A percentile compares a stretch with the other conserved stretches of the same genome.
Evolutionary conservation across 2,888 invertebrate genomes (phyloP).

Genomic region (Cheilosia pagana): DNA sequence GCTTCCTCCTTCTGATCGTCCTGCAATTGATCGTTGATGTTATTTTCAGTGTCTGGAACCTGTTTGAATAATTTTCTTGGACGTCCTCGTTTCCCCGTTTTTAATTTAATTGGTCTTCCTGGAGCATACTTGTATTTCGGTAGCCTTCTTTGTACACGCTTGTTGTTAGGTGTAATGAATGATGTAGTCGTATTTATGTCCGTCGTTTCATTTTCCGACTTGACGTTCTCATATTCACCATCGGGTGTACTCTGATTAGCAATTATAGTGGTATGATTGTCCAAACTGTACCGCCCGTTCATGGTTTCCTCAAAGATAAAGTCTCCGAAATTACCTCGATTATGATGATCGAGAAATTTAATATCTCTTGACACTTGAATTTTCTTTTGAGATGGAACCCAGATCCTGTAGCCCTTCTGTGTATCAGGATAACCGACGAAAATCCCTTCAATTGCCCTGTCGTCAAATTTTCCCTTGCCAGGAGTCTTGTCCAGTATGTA

Average conservation of each 20-base stretch:
- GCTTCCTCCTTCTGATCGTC: neutral
- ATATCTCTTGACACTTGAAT: slow-evolving; percentile 21
- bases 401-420: slow-evolving; percentile 37
- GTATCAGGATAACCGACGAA: slow-evolving; percentile 21
- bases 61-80: slow-evolving; percentile 8
- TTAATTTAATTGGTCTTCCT: slow-evolving; percentile 24
- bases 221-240: neutral
- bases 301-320: slow-evolving; percentile 25
- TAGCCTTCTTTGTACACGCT: too few relatives aligned
- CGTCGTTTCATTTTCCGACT: neutral
- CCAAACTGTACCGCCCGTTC: slow-evolving; percentile 12
- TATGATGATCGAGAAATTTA: slow-evolving; percentile 1
- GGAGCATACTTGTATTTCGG: neutral
- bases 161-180: neutral
- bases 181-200: neutral
- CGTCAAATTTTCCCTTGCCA: slow-evolving; percentile 57
- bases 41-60: neutral
- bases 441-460: slow-evolving; percentile 25
- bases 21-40: neutral
- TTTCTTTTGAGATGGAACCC: slow-evolving; percentile 32
- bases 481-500: slow-evolving; percentile 46
- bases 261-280: neutral
- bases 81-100: slow-evolving; percentile 26
- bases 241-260: neutral
- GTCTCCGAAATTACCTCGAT: slow-evolving; percentile 18